phyloP scores from a whole-genome alignment of 2,113 vertebrate genomes.

The Phylloscopus trochilus region DNA sequence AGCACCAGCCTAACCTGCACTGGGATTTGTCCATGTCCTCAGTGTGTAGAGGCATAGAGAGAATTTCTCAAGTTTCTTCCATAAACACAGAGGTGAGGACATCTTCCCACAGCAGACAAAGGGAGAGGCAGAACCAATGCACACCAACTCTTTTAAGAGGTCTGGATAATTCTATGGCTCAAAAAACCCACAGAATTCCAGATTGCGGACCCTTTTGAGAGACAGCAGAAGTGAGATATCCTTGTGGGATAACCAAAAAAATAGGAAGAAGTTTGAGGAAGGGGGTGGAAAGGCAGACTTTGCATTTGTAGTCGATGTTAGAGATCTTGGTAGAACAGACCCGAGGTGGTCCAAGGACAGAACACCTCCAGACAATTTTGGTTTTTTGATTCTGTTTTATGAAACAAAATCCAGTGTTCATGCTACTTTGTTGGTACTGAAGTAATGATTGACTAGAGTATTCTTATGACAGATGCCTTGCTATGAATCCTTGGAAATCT shows the following conservation, averaged over 20 bases:
- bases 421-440: not conserved
- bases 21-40: not conserved
- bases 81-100: not conserved
- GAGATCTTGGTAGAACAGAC: not conserved
- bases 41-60: fast-evolving
- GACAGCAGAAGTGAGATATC: not conserved
- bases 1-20: not conserved
- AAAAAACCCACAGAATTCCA: not conserved
- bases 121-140: not conserved
- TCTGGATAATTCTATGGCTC: not conserved
- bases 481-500: not conserved
- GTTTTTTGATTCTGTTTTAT: not conserved
- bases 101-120: not conserved
- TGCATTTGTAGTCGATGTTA: not conserved
- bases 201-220: not conserved
- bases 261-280: not conserved
- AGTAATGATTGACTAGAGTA: not conserved
- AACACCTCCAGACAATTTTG: not conserved
- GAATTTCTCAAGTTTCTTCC: not conserved
- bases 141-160: not conserved
- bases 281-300: not conserved
- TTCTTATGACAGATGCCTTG: not conserved
- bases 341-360: not conserved
- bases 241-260: not conserved
- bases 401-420: not conserved